Base-by-base conservation (phyloP, 2,797 vertebrate species). In the Coracias cyanogaster region DNA sequence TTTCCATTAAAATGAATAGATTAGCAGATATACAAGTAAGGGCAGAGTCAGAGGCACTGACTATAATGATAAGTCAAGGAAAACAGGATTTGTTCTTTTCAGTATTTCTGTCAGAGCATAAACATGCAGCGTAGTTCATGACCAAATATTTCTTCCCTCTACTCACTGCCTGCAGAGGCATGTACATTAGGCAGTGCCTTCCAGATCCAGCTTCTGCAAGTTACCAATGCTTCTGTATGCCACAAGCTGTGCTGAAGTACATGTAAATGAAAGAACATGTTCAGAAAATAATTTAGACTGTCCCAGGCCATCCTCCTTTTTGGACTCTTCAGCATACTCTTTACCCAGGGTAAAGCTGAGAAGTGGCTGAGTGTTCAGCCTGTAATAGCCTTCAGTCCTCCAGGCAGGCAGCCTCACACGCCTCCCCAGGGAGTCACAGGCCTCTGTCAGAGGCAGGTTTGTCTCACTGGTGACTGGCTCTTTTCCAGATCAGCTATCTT, bases 41-140 rank as follows among this genome's bases (percentile, higher is more conserved):
- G 37, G 43, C 55, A 82, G 69, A 81, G 66, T 79, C 70, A 86
- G 78, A 89, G 49, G 37, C 43, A 55, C 7, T 66, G 65, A 49
- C 35, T 73, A 33, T 29, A 71, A 15, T 35, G n/a, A 67, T 60
- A 89, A 71, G 46, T 74, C 57, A 88, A 86, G 88, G 83, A 51
- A 94, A 89, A 72, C n/a, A 52, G 43, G 21, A 86, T 93, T 93
- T 93, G 37, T 83, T 29, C 37, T 85, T 92, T 93, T 65, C 54
- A 79, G 35, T n/a, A 62, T 86, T 82, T 58, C 26, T 73, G 37
- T 28, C 37, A 39, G 29, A 82, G 54, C 35, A 80, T 69, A 76
- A 78, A 28, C 57, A 73, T 0, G 0, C 33, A 35, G 9, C 25
- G 14, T 19, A 71, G 29, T 33, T 85, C 61, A 35, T n/a, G 19